Percentiles rank a stretch among this genome's conserved stretches.
phyloP scores from a whole-genome alignment of 2,888 invertebrate genomes.

The Brenthis daphne region DNA sequence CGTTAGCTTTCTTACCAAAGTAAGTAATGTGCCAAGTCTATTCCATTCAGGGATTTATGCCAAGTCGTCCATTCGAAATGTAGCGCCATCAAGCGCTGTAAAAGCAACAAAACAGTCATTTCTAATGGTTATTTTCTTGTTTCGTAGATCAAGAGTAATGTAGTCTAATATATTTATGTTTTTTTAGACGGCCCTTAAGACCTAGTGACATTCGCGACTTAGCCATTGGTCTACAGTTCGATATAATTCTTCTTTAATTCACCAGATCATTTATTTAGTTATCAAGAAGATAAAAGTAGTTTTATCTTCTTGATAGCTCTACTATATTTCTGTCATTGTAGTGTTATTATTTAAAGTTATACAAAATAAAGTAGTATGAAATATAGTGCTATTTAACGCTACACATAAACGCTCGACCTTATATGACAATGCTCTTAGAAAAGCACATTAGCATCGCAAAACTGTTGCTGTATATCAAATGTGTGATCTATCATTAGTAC shows the following conservation, averaged over 20 bases:
- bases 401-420: slow-evolving; percentile 2
- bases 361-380: background rate
- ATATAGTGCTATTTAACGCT: background rate
- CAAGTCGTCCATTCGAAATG: slow-evolving; percentile 7
- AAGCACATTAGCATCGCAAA: slow-evolving; percentile 32
- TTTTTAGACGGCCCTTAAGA: background rate
- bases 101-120: slow-evolving; percentile 1
- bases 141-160: slow-evolving; percentile 19
- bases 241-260: background rate
- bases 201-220: background rate
- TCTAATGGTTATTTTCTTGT: slow-evolving; percentile 20
- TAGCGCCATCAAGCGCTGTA: slow-evolving; percentile 12
- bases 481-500: slow-evolving; percentile 29
- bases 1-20: slow-evolving; percentile 15
- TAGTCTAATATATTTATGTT: background rate
- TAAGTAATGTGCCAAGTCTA: slow-evolving; percentile 21
- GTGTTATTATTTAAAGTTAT: background rate
- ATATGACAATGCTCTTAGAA: slow-evolving; percentile 24
- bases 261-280: too few species aligned
- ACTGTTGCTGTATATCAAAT: slow-evolving; percentile 25
- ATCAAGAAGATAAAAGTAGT: too few species aligned
- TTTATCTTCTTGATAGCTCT: too few species aligned
- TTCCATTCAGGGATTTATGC: slow-evolving; percentile 20
- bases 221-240: background rate
- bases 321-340: too few species aligned